These are phyloP conservation scores for Dromiciops gliroides DNA, from an alignment of 2,113 vertebrate genomes.

Conservation along the genomic window DNA sequence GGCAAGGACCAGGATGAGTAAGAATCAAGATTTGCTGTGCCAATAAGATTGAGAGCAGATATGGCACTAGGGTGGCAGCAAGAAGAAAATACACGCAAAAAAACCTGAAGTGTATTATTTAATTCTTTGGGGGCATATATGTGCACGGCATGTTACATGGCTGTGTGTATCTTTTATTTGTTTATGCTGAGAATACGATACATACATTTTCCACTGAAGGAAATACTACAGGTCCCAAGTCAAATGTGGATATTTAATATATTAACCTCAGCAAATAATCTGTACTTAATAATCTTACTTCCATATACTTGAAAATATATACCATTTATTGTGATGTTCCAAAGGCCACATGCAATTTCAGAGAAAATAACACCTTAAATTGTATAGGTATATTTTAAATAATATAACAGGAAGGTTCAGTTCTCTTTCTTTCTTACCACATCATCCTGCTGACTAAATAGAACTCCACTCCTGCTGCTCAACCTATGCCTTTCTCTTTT, in stretches of 20 bases:
- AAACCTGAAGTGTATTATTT: background rate
- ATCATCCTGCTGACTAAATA: constrained; percentile 28
- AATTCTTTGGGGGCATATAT: background rate
- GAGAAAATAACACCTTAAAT: constrained; percentile 50
- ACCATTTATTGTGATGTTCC: background rate
- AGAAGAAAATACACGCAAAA: constrained; percentile 21
- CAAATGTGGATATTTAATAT: constrained; percentile 31
- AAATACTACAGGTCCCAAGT: background rate
- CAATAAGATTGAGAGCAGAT: constrained; percentile 19
- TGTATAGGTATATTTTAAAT: constrained; percentile 28
- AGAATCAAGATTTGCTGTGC: background rate
- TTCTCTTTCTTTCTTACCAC: constrained; percentile 33
- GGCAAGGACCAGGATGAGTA: background rate
- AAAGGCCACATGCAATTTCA: constrained; percentile 31
- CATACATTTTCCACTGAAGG: background rate
- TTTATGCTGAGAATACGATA: background rate
- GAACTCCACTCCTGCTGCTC: constrained; percentile 5
- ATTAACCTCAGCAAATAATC: constrained; percentile 44
- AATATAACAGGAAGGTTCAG: constrained; percentile 46
- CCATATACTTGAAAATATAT: background rate
- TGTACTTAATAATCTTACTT: background rate
- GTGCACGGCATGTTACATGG: background rate
- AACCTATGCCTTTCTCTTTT: background rate
- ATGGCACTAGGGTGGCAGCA: background rate
- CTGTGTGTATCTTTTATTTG: background rate